phyloP scores from a whole-genome alignment of 2,113 vertebrate species.

The Spea multiplicata region DNA sequence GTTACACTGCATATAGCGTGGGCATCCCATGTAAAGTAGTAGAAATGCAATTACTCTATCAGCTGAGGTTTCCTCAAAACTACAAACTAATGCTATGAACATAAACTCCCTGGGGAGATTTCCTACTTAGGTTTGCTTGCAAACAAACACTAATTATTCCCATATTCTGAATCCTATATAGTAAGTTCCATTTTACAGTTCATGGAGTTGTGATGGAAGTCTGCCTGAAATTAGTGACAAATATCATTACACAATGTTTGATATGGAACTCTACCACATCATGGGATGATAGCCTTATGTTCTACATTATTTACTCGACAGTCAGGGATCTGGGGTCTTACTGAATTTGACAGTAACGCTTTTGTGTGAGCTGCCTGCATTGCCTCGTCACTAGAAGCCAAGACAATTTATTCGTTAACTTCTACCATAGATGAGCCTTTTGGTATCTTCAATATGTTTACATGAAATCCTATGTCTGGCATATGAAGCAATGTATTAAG shows the following conservation, averaged over 20 bases:
- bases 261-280: conserved; percentile 28
- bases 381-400: too few relatives aligned
- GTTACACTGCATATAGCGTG: too few relatives aligned
- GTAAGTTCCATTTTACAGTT: conserved; percentile 38
- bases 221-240: conserved; percentile 44
- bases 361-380: background rate
- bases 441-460: too few relatives aligned
- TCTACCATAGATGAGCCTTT: too few relatives aligned
- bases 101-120: conserved; percentile 25
- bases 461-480: too few relatives aligned
- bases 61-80: too few relatives aligned
- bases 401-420: too few relatives aligned
- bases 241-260: conserved; percentile 45
- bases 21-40: too few relatives aligned
- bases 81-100: background rate
- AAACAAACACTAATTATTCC: conserved; percentile 39
- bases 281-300: conserved; percentile 27
- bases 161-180: conserved; percentile 37
- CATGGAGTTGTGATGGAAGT: conserved; percentile 35
- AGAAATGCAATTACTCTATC: too few relatives aligned
- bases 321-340: too few relatives aligned
- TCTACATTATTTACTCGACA: too few relatives aligned
- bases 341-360: conserved; percentile 12
- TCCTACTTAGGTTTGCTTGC: conserved; percentile 10
- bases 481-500: too few relatives aligned